These are phyloP conservation scores for Torymus texanus DNA, from an alignment of 2,888 invertebrate genomes.

Conservation along the genomic window DNA sequence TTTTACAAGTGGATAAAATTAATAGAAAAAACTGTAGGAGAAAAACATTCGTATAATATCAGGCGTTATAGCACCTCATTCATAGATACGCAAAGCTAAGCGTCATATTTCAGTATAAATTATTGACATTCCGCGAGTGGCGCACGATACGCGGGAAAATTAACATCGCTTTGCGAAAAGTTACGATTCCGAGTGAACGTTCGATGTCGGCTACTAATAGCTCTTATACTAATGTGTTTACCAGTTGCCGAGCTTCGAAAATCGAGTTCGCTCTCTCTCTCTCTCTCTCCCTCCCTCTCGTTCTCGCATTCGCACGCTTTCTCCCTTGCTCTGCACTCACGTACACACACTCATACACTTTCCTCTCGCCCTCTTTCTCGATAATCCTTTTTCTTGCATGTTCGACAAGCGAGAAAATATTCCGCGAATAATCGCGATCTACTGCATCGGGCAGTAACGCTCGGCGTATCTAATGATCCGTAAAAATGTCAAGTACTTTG, in stretches of 20 bases:
- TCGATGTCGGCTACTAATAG: conserved; percentile 62
- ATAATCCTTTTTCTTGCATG: conserved; percentile 44
- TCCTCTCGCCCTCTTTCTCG: not conserved
- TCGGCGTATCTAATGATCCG: conserved; percentile 53
- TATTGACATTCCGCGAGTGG: conserved; percentile 18
- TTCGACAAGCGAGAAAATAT: conserved; percentile 55
- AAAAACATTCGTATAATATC: no score
- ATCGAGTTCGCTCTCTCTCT: conserved; percentile 34
- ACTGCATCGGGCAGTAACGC: conserved; percentile 25
- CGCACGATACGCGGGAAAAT: conserved; percentile 29
- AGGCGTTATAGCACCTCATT: no score
- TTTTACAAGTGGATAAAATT: no score
- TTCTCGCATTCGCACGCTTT: not conserved
- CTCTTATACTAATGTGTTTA: conserved; percentile 66
- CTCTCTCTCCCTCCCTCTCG: not conserved
- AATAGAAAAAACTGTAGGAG: no score
- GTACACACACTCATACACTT: not conserved
- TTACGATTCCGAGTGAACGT: conserved; percentile 39
- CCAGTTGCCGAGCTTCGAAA: conserved; percentile 55
- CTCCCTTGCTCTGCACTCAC: not conserved
- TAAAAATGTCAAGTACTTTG: conserved; percentile 53
- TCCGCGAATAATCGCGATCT: conserved; percentile 47
- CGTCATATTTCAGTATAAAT: conserved; percentile 16
- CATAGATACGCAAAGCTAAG: not conserved
- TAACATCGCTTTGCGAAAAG: conserved; percentile 56